Evolutionary conservation across 2,797 vertebrate genomes (phyloP).

Genomic region (Arrhamphus sclerolepis): DNA sequence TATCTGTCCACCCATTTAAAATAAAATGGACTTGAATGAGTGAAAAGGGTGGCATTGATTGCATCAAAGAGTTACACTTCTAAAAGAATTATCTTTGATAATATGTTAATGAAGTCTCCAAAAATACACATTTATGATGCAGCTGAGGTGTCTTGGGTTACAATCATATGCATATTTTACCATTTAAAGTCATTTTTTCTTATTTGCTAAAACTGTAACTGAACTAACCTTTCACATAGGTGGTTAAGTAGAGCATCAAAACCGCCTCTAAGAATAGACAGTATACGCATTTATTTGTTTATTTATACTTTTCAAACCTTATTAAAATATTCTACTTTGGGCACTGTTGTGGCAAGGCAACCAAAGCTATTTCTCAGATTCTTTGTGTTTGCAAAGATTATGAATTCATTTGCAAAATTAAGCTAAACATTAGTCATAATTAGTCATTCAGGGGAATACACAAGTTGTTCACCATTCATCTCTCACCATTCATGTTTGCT

Average conservation of each 20-base stretch:
- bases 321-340: neutral
- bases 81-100: conserved; percentile 43
- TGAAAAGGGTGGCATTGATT: conserved; percentile 37
- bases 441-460: conserved; percentile 72
- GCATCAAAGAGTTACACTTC: conserved; percentile 35
- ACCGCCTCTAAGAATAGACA: conserved; percentile 12
- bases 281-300: conserved; percentile 16
- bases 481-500: conserved; percentile 62
- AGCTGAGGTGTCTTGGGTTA: conserved; percentile 33
- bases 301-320: conserved; percentile 14
- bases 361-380: conserved; percentile 36
- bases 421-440: conserved; percentile 58
- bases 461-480: conserved; percentile 68
- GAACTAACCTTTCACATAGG: conserved; percentile 11
- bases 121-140: conserved; percentile 35
- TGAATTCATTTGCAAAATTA: conserved; percentile 56
- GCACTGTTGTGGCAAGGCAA: conserved; percentile 23
- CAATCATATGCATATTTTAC: conserved; percentile 13
- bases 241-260: conserved; percentile 16
- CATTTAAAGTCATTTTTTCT: conserved; percentile 41
- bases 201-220: conserved; percentile 20
- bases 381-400: conserved; percentile 43
- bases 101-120: conserved; percentile 39
- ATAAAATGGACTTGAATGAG: conserved; percentile 26
- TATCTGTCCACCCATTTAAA: conserved; percentile 15